Base-by-base conservation (phyloP, 1,140 invertebrate species). In the Rhyacophila brunnea region DNA sequence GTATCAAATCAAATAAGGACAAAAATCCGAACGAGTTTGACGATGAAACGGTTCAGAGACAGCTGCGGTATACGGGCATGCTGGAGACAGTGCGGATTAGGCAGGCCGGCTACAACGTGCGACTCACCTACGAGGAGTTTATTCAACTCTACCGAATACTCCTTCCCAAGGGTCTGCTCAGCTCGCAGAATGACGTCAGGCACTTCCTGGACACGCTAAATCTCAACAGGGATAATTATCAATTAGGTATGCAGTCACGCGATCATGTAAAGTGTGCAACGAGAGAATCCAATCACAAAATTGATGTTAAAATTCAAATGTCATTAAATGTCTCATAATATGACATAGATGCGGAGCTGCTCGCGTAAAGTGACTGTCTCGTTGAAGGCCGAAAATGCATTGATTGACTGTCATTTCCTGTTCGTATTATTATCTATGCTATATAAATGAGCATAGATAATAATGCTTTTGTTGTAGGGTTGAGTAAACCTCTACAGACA, bases 1-100 rank as follows among this genome's bases (percentile, higher is more conserved):
- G 95, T 74, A 97, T 98, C 67, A 98, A 98, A 73, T 95, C 93
- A 20, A 98, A 98, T 74, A 84, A 87, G 47, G 88, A 94, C 45
- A 97, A 96, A 81, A 86, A 91, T 60, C 85, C 95, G 1, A 95
- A 95, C 72, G 84, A 87, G 58, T 97, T 98, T 78, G 93, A 97
- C 72, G 92, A 96, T 65, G 92, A 94, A 55, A 91, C 95, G 1
- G 94, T 98, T n/a, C 88, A 95, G 66, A 80, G 93, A 43, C 92
- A 94, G 58, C 73, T 87, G 23, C 77, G 87, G 1, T 98, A 98
- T 74, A 98, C 95, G 0, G 95, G 95, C 45, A 98, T 98, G 95
- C 70, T 98, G 62, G 95, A 97, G 72, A 98, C 95, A 0, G 95
- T 98, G 0, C 79, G 95, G 67, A 98, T 98, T 48, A 79, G 95